Conservation (phyloP, 2,113 vertebrate species). For the Nestor notabilis region DNA sequence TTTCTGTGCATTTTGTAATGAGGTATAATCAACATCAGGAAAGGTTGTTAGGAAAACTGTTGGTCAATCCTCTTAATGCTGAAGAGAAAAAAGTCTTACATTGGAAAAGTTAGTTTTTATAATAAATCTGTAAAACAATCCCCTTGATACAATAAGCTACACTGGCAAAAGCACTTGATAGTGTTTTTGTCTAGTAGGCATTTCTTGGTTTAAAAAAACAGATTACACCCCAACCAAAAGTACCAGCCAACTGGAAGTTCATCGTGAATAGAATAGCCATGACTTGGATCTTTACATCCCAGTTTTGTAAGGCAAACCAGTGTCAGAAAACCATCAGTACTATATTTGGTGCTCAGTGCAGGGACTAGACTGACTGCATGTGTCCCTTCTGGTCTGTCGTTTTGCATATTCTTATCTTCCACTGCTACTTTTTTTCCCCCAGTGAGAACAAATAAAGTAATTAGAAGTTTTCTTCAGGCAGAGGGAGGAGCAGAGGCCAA, state of each 20-base stretch:
- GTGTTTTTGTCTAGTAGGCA: not conserved
- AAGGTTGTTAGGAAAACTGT: not conserved
- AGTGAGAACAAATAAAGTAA: constrained; percentile 39
- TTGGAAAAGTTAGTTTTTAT: not conserved
- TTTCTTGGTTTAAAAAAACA: not conserved
- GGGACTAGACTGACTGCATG: not conserved
- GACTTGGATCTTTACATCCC: not conserved
- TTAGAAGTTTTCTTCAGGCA: constrained; percentile 58
- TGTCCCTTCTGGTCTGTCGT: not conserved
- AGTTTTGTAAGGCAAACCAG: not conserved
- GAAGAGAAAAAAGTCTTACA: not conserved
- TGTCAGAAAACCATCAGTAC: not conserved
- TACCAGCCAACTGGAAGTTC: not conserved
- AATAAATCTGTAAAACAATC: not conserved
- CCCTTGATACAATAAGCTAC: not conserved
- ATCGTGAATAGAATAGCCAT: not conserved
- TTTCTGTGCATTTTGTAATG: not conserved
- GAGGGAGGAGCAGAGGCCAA: constrained; percentile 46
- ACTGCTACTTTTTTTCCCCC: not conserved
- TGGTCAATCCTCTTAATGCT: not conserved
- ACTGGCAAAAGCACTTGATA: not conserved
- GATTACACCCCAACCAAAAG: not conserved
- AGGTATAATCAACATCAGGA: not conserved
- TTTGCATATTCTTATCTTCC: not conserved
- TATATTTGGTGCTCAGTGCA: not conserved